Evolutionary conservation across 1,140 invertebrate genomes (phyloP).

Genomic region (Marisa cornuarietis): DNA sequence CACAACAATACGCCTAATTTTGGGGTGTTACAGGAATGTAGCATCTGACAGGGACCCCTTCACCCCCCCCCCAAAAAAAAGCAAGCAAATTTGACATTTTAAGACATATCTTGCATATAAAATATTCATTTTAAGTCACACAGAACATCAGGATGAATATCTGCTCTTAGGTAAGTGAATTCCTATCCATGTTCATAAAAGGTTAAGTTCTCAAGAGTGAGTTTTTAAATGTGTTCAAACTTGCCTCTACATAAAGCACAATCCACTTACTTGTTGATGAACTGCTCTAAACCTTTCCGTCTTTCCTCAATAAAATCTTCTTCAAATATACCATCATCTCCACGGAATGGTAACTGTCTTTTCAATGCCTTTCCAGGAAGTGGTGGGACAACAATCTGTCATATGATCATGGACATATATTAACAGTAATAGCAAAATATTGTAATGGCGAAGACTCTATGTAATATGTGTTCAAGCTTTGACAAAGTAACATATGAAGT

Average conservation of each 20-base stretch:
- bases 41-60: too few species aligned
- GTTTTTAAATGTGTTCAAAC: too few species aligned
- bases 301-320: conserved; percentile 99
- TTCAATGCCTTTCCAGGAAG: conserved; percentile 98
- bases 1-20: too few species aligned
- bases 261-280: conserved; percentile 88
- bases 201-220: too few species aligned
- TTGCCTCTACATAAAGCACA: not conserved
- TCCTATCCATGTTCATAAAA: too few species aligned
- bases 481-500: not conserved
- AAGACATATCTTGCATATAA: too few species aligned
- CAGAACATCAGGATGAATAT: conserved; percentile 18
- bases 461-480: not conserved
- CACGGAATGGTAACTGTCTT: conserved; percentile 95
- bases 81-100: too few species aligned
- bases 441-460: not conserved
- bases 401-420: conserved; percentile 3
- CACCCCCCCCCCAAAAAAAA: too few species aligned
- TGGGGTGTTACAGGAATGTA: too few species aligned
- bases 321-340: conserved; percentile 99
- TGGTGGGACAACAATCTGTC: conserved; percentile 94
- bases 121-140: too few species aligned
- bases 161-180: too few species aligned
- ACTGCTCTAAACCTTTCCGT: conserved; percentile 96
- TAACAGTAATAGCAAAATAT: not conserved